Base-by-base conservation (phyloP, 92 coral and sea anemone genomes). In the Actinostola sp. region DNA sequence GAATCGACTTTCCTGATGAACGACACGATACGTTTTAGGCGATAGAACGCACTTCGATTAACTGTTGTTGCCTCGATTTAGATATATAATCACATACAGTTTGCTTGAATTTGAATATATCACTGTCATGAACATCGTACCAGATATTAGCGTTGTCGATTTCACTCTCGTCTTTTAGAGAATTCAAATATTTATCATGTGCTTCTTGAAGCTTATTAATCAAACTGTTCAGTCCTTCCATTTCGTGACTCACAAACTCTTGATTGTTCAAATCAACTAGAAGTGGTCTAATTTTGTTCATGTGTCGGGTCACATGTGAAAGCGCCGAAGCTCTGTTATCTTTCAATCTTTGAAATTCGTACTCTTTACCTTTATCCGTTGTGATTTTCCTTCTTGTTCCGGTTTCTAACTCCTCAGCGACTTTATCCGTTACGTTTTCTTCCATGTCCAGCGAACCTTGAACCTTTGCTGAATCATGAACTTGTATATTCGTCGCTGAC, bases 231-330 rank as follows among this genome's bases (percentile, higher is more conserved):
- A 78, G 33, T 25, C 38, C 61, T 67, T 78, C 62, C 27, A 44
- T 62, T 70, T 68, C 75, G 23, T 44, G 58, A 4, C 19, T 36
- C 32, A 78, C 84, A 74, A 74, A 70, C 21, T 82, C 70, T 19
- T 50, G n/a, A 44, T 78, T 78, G 10, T 58, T 54, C 21, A 30
- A 28, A 32, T 63, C 58, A 15, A 27, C 51, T 10, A 78, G 68
- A 14, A 78, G 62, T 39, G 84, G 84, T 80, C 52, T 67, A 38
- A 82, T 74, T 72, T 54, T 81, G 44, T 80, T 80, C 35, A 80
- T 72, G 33, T 80, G 51, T 39, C 74, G 61, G 5, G 86, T 72
- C 21, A 80, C 79, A 29, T 72, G 62, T 16, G 55, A 55, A 28
- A 80, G 39, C 41, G 85, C 85, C 48, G 62, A 20, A 29, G 63